Evolutionary conservation across 2,113 vertebrate genomes (phyloP).

Genomic region (Mus musculus): GRCm39 chr11:80808501-80809000

Average conservation of each 20-base stretch:
- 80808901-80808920: not conserved
- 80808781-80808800: not conserved
- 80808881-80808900: not conserved
- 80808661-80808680: not conserved
- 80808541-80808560: too few relatives aligned
- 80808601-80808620: too few relatives aligned
- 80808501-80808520: too few relatives aligned
- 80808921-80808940: not conserved
- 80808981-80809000: not conserved
- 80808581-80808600: too few relatives aligned
- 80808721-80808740: not conserved
- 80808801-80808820: not conserved
- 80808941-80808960: not conserved
- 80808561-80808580: too few relatives aligned
- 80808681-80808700: rapidly evolving
- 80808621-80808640: not conserved
- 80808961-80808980: not conserved
- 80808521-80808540: too few relatives aligned
- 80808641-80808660: not conserved
- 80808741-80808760: not conserved
- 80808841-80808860: not conserved
- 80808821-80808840: constrained; percentile 10
- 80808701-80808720: not conserved
- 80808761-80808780: not conserved
- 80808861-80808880: rapidly evolving